phyloP scores from a whole-genome alignment of 2,888 invertebrate species.

The Crossocerus cetratus region DNA sequence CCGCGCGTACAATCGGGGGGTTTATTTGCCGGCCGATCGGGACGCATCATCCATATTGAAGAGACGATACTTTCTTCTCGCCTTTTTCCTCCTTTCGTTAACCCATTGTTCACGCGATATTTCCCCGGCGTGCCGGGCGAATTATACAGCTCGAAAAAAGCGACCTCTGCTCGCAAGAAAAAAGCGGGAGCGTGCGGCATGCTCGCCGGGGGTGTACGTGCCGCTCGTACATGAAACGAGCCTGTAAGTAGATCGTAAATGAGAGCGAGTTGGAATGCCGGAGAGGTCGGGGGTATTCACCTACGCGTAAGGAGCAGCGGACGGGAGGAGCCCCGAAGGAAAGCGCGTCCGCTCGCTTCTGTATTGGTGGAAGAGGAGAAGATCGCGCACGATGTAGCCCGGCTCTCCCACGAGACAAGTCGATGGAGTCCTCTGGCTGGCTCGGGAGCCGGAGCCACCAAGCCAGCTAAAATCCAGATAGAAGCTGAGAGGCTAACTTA shows the following conservation, averaged over 20 bases:
- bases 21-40: too few relatives aligned
- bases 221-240: slow-evolving; percentile 51
- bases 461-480: slow-evolving; percentile 24
- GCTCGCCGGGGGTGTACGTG: slow-evolving; percentile 40
- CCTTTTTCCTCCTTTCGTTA: neutral
- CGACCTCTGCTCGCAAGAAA: slow-evolving; percentile 25
- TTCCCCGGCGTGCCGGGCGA: neutral
- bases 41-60: too few relatives aligned
- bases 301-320: slow-evolving; percentile 13
- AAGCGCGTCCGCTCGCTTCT: neutral
- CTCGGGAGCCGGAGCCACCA: slow-evolving; percentile 4
- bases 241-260: slow-evolving; percentile 57
- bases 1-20: too few relatives aligned
- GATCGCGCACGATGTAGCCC: slow-evolving; percentile 32
- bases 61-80: too few relatives aligned
- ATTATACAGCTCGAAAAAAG: slow-evolving; percentile 14
- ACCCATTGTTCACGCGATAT: neutral
- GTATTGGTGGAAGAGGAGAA: too few relatives aligned
- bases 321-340: slow-evolving; percentile 45
- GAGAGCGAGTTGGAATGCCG: slow-evolving; percentile 53
- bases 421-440: slow-evolving; percentile 32
- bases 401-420: slow-evolving; percentile 41
- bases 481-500: slow-evolving; percentile 31
- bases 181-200: slow-evolving; percentile 28
- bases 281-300: slow-evolving; percentile 39